These are phyloP conservation scores for Cheilosia vernalis DNA, from an alignment of 2,888 invertebrate genomes.

Conservation along the genomic window DNA sequence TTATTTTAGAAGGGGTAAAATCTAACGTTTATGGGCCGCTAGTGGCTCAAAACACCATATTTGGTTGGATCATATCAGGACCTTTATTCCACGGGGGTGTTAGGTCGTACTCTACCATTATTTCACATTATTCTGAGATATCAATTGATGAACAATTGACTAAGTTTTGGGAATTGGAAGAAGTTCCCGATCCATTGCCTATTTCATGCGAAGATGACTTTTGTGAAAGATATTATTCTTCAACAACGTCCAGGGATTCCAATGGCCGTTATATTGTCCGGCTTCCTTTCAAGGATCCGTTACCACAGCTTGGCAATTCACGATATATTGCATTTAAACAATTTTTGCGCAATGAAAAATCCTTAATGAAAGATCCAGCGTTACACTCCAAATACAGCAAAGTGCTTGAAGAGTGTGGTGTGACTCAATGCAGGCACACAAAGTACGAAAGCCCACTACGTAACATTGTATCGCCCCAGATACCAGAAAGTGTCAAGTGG, in stretches of 20 bases:
- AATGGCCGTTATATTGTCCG: constrained; percentile 18
- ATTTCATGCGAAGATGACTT: neutral
- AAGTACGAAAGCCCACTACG: too few relatives aligned
- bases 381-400: neutral
- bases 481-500: too few relatives aligned
- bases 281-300: constrained; percentile 10
- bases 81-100: neutral
- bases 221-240: constrained; percentile 2
- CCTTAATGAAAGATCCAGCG: neutral
- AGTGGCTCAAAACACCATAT: constrained; percentile 24
- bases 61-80: constrained; percentile 10
- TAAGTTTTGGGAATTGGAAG: constrained; percentile 14
- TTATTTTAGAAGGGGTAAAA: constrained; percentile 11
- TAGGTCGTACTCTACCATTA: neutral
- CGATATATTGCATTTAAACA: constrained; percentile 12
- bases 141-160: neutral
- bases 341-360: too few relatives aligned
- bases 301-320: neutral
- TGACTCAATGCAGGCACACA: too few relatives aligned
- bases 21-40: neutral
- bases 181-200: neutral
- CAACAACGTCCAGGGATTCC: neutral
- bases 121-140: constrained; percentile 9
- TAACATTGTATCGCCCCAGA: too few relatives aligned
- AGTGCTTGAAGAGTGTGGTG: neutral